These are phyloP conservation scores for Prietella phreatophila DNA, from an alignment of 2,113 vertebrate genomes.

Conservation along the genomic window DNA sequence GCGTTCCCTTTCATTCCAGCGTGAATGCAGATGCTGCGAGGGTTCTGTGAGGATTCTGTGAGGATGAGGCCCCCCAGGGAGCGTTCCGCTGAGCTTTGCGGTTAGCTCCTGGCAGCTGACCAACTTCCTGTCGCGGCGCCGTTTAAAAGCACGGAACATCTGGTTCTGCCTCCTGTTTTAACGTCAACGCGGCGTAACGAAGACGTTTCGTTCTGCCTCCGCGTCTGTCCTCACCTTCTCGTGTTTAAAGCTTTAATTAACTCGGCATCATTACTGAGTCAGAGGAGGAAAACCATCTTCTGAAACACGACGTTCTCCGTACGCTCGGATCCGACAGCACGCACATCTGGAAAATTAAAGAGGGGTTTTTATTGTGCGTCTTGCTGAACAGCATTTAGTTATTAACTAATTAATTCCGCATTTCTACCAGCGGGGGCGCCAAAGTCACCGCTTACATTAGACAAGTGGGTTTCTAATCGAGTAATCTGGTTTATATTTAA, in stretches of 20 bases:
- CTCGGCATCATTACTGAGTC: slow-evolving; percentile 6
- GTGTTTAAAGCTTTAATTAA: slow-evolving; percentile 22
- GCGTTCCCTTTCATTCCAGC: neutral
- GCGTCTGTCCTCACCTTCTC: neutral
- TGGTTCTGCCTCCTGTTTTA: neutral
- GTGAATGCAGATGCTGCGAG: neutral
- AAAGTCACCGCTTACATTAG: neutral
- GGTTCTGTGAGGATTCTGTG: neutral
- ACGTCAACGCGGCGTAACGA: neutral
- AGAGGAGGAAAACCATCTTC: neutral
- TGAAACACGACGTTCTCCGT: neutral
- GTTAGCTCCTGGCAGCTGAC: neutral
- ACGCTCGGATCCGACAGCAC: neutral
- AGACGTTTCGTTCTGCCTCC: neutral
- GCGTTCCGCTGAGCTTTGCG: neutral
- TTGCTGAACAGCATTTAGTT: neutral
- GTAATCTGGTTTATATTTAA: neutral
- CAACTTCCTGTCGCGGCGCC: neutral
- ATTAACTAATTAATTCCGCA: neutral
- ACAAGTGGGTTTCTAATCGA: neutral
- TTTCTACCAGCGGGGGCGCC: neutral
- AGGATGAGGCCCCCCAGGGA: neutral
- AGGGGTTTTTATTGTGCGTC: neutral
- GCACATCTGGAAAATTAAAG: neutral
- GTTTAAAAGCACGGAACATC: neutral